Evolutionary conservation across 2,113 vertebrate species (phyloP).

Genomic region (Opisthocomus hoazin): DNA sequence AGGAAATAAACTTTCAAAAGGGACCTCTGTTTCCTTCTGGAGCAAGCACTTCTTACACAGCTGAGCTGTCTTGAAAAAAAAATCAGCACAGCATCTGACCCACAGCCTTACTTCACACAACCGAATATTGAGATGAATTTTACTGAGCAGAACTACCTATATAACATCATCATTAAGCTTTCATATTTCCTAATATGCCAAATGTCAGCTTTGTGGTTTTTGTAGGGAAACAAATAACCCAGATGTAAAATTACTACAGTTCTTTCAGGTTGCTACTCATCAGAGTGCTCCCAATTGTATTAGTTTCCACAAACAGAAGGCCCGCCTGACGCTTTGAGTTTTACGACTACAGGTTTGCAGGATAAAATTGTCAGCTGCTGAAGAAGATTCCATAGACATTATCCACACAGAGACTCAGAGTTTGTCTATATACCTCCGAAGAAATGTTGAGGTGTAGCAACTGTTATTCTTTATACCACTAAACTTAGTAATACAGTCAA

Average conservation of each 20-base stretch:
- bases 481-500: not conserved
- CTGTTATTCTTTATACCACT: not conserved
- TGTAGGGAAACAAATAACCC: not conserved
- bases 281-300: accelerated
- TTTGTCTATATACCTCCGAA: not conserved
- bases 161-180: not conserved
- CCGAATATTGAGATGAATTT: not conserved
- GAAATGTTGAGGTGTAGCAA: not conserved
- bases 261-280: not conserved
- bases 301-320: not conserved
- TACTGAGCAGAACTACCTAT: not conserved
- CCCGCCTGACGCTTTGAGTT: not conserved
- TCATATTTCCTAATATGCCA: not conserved
- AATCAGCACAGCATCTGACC: not conserved
- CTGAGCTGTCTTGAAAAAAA: not conserved
- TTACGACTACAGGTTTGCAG: not conserved
- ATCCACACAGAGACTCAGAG: not conserved
- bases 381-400: not conserved
- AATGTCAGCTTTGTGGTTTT: not conserved
- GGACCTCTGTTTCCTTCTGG: not conserved
- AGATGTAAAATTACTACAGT: not conserved
- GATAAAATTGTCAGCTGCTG: not conserved
- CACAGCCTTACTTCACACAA: not conserved
- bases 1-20: not conserved
- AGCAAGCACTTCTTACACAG: not conserved